Evolutionary conservation across 2,113 vertebrate species (phyloP), one percentile per base, ranked within the genome.

Genomic region (Nematolebias whitei): DNA sequence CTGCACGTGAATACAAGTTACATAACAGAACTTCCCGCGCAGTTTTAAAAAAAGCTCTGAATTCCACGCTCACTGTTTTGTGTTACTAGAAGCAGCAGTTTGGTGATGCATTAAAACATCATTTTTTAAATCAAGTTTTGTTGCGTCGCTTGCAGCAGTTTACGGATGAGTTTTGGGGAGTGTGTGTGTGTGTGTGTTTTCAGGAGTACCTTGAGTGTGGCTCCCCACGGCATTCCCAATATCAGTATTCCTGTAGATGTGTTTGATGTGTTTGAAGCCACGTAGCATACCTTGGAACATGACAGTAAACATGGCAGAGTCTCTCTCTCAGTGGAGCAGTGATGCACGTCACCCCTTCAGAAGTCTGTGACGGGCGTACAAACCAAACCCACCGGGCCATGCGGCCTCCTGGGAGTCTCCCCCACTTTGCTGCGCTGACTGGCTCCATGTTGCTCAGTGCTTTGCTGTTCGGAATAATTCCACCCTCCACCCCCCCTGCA

Each of bases 211-310:
- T 78, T 77, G 75, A 24, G 44, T 70, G 60, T 32, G 12, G 57
- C 76, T 87, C 88, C 86, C 86, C 41, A 69, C 43, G 85, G 88
- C 84, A 89, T 86, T 88, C 87, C 89, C 86, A 88, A 85, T 89
- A 91, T 91, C 90, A 88, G 87, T 89, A 90, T 91, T 91, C 88
- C 86, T 88, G 86, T 85, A 86, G 88, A 86, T 83, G 83, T 77
- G 79, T 90, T 88, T 90, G 88, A 90, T 91, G 85, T 86, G 87
- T 92, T 92, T 91, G 89, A 91, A 91, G 86, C 88, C 85, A 88
- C 78, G 79, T 70, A 86, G 88, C 86, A 89, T 90, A 90, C 91
- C 89, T 89, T 68, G 85, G 81, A 90, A 91, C 90, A 92, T 89
- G 89, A 92, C 91, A 91, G 91, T 87, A 87, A 92, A 90, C 90